phyloP scores from a whole-genome alignment of 2,888 invertebrate genomes.

The Rhagium mordax region DNA sequence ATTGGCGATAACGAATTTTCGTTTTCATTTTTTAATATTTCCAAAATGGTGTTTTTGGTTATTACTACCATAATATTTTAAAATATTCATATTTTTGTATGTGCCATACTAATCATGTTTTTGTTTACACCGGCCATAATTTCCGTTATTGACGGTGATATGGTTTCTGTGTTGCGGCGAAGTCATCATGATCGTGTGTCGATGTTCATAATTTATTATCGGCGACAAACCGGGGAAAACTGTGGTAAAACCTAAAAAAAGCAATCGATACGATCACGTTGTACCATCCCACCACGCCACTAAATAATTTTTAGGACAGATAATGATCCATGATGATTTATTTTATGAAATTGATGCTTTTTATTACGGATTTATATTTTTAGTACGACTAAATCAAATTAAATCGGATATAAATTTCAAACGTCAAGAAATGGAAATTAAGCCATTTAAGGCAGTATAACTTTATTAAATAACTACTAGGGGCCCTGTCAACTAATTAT shows the following conservation, averaged over 20 bases:
- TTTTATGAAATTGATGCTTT: not conserved
- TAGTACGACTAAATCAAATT: too few species aligned
- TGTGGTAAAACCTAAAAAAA: not conserved
- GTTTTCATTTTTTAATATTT: too few species aligned
- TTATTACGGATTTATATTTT: not conserved
- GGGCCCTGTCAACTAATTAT: too few species aligned
- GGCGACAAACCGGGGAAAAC: not conserved
- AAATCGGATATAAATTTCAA: too few species aligned
- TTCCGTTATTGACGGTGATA: not conserved
- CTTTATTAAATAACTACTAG: too few species aligned
- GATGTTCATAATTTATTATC: not conserved
- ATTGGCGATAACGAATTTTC: too few species aligned
- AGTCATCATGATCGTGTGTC: not conserved
- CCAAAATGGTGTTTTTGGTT: too few species aligned
- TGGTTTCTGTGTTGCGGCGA: not conserved
- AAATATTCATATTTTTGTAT: not conserved
- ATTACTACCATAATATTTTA: not conserved
- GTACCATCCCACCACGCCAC: not conserved
- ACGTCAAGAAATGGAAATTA: too few species aligned
- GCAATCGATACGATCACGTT: not conserved
- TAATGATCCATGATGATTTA: not conserved
- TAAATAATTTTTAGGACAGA: not conserved
- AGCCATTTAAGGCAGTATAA: too few species aligned
- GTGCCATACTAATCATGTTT: not conserved
- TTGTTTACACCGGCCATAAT: not conserved